Evolutionary conservation across 2,113 vertebrate species (phyloP).

Genomic region (Podiceps cristatus): DNA sequence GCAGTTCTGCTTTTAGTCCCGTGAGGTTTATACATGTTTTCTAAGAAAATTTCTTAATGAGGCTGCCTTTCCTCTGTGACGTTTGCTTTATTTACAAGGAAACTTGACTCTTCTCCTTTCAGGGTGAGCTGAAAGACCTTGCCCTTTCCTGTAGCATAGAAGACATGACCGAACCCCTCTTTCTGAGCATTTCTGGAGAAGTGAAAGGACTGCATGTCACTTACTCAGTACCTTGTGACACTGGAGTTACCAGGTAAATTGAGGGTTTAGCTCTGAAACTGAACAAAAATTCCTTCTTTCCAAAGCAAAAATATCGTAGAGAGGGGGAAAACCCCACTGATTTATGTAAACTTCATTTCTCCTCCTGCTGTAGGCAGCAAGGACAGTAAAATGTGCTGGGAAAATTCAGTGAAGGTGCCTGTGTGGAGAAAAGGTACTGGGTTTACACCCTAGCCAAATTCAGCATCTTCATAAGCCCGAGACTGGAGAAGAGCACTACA

Average conservation of each 20-base stretch:
- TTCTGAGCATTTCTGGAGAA: slow-evolving; percentile 81
- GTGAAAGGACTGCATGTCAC: slow-evolving; percentile 81
- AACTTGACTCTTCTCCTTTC: not conserved
- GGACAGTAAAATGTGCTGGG: not conserved
- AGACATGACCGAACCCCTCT: slow-evolving; percentile 84
- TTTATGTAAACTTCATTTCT: not conserved
- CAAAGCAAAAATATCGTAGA: not conserved
- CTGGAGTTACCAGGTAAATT: slow-evolving; percentile 52
- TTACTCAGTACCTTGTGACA: slow-evolving; percentile 69
- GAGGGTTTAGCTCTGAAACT: not conserved
- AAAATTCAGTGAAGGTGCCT: not conserved
- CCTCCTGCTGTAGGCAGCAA: not conserved
- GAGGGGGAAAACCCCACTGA: not conserved
- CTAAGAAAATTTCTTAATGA: not conserved
- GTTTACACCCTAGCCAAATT: not conserved
- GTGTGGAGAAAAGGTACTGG: not conserved
- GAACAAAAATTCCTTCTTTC: not conserved
- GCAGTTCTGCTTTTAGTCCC: not conserved
- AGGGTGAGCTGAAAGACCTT: slow-evolving; percentile 84
- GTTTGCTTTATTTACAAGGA: not conserved
- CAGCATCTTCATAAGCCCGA: not conserved
- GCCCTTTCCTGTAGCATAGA: slow-evolving; percentile 84
- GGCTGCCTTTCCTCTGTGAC: not conserved
- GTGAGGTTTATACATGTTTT: not conserved
- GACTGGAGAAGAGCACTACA: not conserved